A percentile compares a stretch with the other conserved stretches of the same genome.
These are phyloP conservation scores for Protomyctophum bolini DNA, from an alignment of 2,113 vertebrate genomes.

Conservation along the genomic window DNA sequence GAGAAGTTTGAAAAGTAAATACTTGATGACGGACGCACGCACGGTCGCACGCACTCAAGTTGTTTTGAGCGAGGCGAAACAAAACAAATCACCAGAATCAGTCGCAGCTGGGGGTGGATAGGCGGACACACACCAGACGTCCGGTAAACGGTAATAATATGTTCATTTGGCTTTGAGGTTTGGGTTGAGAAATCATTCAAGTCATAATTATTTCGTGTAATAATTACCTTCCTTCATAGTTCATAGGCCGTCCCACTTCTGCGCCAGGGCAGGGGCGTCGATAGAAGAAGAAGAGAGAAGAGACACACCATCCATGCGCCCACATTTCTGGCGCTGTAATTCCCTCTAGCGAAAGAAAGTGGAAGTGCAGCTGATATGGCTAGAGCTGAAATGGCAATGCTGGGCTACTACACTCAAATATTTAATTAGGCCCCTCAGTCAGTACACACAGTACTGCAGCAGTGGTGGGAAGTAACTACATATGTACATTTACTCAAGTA, in stretches of 20 bases:
- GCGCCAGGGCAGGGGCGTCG: conserved; percentile 50
- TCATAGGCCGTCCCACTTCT: conserved; percentile 46
- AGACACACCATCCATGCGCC: not conserved
- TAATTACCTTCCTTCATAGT: conserved; percentile 38
- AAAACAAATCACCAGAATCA: conserved; percentile 16
- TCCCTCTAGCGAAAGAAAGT: conserved; percentile 49
- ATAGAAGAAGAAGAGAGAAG: conserved; percentile 6
- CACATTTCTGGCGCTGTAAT: conserved; percentile 48
- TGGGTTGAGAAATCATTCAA: conserved; percentile 24
- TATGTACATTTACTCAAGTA: too few species aligned
- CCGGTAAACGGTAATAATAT: too few species aligned
- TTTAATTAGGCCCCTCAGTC: too few species aligned
- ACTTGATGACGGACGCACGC: conserved; percentile 26
- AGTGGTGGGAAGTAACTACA: too few species aligned
- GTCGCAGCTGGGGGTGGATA: too few species aligned
- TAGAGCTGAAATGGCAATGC: not conserved
- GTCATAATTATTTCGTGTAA: conserved; percentile 38
- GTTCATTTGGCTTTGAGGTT: not conserved
- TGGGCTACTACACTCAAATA: too few species aligned
- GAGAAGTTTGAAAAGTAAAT: conserved; percentile 31
- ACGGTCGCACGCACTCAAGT: not conserved
- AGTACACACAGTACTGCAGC: too few species aligned
- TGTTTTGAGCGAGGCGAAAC: conserved; percentile 29
- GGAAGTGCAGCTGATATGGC: conserved; percentile 14
- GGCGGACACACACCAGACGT: too few species aligned